Evolutionary conservation across 2,113 vertebrate genomes (phyloP), one percentile per base, ranked within the genome.

Genomic region (Clarias magur): DNA sequence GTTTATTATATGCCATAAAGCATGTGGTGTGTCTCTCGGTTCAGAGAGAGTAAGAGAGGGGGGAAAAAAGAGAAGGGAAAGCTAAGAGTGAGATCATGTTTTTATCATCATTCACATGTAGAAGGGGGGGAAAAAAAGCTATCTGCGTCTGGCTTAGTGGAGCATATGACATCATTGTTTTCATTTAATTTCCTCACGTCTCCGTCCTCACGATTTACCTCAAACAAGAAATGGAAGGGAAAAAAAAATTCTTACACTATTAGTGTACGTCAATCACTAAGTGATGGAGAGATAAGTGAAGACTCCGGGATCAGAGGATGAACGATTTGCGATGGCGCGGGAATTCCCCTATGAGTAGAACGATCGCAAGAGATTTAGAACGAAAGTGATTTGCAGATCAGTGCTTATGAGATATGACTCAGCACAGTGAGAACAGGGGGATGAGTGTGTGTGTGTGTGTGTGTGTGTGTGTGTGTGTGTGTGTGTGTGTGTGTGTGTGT

Each of bases 1-100:
- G 90, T 91, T 91, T 91, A 96, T 95, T 85, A 83, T 92, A 92
- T 93, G 93, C 93, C 95, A 96, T 95, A 96, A 96, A 96, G 93
- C 92, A 94, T 94, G 95, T 93, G 90, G 90, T 89, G 84, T 89
- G 86, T 86, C 79, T 89, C 89, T 92, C 91, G 93, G 93, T 92
- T 48, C 42, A 54, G 80, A 87, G 65, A n/a, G 83, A 56, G 78
- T 27, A 25, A n/a, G 87, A 60, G 86, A 60, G 48, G 53, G 56
- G 87, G 75, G n/a, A 67, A 62, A 83, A 75, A 92, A 86, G 63
- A 88, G 83, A 76, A 75, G 81, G 80, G 83, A 80, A 92, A 87
- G 65, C 88, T 82, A 76, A 67, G 85, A 80, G 86, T 85, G 91
- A 89, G 87, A 84, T 92, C 89, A 91, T 91, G 89, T 85, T 89